Conservation (phyloP, 2,888 invertebrate species). For the Panzeria rudis region DNA sequence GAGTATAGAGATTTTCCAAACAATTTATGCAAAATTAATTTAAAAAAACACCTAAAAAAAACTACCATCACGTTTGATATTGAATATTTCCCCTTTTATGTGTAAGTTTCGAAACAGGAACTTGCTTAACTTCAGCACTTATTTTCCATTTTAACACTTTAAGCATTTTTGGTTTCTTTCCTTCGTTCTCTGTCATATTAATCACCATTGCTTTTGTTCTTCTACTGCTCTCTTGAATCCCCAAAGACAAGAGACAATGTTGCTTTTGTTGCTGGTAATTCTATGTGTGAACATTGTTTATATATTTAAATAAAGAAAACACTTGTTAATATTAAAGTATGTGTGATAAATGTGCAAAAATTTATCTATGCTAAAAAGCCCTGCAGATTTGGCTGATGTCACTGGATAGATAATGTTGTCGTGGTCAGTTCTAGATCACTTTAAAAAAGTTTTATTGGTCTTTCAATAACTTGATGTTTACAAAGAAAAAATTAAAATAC, state of each 20-base stretch:
- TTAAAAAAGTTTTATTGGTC: no score
- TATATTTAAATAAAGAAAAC: conserved; percentile 68
- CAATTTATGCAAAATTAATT: no score
- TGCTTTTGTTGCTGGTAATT: conserved; percentile 20
- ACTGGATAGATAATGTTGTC: no score
- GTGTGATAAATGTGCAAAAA: conserved; percentile 17
- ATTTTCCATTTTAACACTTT: neutral
- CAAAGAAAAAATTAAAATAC: no score
- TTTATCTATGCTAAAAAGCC: neutral
- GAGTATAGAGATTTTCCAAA: no score
- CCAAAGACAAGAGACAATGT: conserved; percentile 16
- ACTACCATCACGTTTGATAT: neutral
- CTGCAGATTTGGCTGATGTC: neutral
- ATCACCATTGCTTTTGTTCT: neutral
- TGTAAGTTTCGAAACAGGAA: neutral
- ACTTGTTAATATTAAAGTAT: conserved; percentile 35
- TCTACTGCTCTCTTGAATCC: conserved; percentile 39
- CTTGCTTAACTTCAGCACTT: conserved; percentile 1
- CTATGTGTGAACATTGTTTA: conserved; percentile 68
- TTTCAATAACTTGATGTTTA: no score
- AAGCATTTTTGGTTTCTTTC: neutral
- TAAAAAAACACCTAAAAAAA: neutral
- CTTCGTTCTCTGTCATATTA: conserved; percentile 5
- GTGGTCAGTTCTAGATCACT: no score
- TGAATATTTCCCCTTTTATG: neutral